Conservation (phyloP, 2,888 invertebrate genomes). For the Pteria penguin region DNA sequence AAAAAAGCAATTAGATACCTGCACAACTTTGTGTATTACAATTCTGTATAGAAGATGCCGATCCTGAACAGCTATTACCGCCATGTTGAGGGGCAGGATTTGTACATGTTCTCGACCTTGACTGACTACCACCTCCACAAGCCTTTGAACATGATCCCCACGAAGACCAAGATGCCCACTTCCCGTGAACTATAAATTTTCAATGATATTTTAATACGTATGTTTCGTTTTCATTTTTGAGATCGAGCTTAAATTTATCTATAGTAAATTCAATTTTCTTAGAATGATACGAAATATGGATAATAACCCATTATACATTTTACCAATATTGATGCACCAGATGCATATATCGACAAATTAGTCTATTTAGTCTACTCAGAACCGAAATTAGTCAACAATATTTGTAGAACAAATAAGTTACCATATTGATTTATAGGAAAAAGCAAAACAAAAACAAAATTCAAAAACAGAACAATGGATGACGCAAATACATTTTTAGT, state of each 20-base stretch:
- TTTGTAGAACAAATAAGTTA: too few species aligned
- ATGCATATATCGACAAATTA: too few species aligned
- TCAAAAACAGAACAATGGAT: too few species aligned
- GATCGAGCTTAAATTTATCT: neutral
- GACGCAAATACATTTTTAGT: too few species aligned
- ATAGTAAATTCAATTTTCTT: neutral
- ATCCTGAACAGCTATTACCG: neutral
- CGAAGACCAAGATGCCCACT: conserved; percentile 17
- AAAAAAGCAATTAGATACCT: too few species aligned
- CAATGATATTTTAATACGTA: neutral
- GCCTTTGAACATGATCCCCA: conserved; percentile 13
- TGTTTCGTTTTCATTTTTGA: neutral
- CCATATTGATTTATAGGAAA: too few species aligned
- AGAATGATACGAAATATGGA: neutral
- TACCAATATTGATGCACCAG: too few species aligned
- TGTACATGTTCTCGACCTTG: neutral
- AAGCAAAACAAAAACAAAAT: too few species aligned
- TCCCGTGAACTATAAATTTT: conserved; percentile 4
- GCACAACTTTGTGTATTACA: too few species aligned
- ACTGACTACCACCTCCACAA: conserved; percentile 8
- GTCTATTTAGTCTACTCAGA: too few species aligned
- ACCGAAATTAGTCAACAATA: too few species aligned
- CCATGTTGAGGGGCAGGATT: conserved; percentile 21
- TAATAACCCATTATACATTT: too few species aligned
- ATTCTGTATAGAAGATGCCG: neutral